Percentiles rank a stretch among this genome's conserved stretches.
Conservation (phyloP, 2,797 vertebrate species). For the Gobio occitaniae region DNA sequence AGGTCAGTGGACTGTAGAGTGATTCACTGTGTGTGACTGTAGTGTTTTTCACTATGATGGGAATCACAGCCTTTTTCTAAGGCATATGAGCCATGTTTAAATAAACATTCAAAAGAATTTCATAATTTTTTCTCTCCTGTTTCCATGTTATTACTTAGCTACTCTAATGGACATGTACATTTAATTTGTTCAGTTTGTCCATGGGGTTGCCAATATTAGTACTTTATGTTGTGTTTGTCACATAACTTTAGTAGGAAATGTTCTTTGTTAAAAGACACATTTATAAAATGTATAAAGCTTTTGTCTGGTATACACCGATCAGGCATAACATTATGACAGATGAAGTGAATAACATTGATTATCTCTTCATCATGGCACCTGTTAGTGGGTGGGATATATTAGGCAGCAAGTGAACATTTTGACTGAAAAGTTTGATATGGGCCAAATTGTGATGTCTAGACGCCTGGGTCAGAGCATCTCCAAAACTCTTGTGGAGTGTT, state of each 20-base stretch:
- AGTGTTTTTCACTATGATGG: conserved; percentile 44
- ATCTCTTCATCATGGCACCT: no score
- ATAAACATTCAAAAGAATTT: neutral
- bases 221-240: neutral
- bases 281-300: neutral
- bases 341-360: no score
- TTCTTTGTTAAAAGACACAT: neutral
- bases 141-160: neutral
- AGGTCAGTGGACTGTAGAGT: conserved; percentile 38
- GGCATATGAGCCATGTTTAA: neutral
- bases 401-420: no score
- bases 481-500: no score
- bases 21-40: conserved; percentile 19
- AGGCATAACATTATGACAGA: no score
- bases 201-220: neutral
- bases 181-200: neutral
- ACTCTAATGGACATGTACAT: neutral
- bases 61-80: neutral
- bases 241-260: neutral
- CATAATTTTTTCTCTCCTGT: neutral
- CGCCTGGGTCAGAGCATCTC: no score
- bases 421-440: no score
- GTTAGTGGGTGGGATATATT: no score
- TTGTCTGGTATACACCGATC: neutral
- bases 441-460: no score